These are phyloP conservation scores for Papilio protenor DNA, from an alignment of 2,888 invertebrate species.

Conservation along the genomic window DNA sequence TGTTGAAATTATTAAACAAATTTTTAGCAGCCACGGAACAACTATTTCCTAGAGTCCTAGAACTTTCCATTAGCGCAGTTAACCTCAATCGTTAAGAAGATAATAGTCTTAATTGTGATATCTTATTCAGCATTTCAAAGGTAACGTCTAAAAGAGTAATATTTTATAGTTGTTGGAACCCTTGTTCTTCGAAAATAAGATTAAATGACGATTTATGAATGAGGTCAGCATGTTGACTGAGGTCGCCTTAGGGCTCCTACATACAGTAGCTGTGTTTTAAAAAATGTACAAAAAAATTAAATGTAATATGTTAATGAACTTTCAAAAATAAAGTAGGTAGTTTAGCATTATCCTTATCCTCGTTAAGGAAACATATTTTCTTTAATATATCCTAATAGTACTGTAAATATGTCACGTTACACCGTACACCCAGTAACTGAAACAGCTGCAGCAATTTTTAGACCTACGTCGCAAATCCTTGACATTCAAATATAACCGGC, in stretches of 20 bases:
- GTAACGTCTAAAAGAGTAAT: conserved; percentile 48
- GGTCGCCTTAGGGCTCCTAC: conserved; percentile 56
- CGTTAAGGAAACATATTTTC: neutral
- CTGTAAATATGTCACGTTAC: neutral
- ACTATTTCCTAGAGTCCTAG: neutral
- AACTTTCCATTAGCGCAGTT: neutral
- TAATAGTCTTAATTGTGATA: conserved; percentile 31
- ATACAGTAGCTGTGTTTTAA: neutral
- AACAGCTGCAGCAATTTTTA: no score
- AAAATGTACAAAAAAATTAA: neutral
- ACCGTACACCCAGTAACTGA: no score
- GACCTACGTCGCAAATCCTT: neutral
- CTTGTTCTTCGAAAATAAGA: conserved; percentile 71
- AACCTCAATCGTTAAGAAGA: conserved; percentile 13
- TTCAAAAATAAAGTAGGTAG: neutral
- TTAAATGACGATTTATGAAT: conserved; percentile 81
- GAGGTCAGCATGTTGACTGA: conserved; percentile 76
- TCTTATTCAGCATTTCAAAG: conserved; percentile 35
- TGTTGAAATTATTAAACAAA: neutral
- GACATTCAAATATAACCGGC: neutral
- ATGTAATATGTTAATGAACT: neutral
- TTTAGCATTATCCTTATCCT: neutral
- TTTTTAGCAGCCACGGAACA: no score
- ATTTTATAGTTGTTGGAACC: conserved; percentile 65
- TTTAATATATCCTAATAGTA: neutral